Conservation (phyloP, 23 tunicate genomes). For the Pegea sp. region DNA sequence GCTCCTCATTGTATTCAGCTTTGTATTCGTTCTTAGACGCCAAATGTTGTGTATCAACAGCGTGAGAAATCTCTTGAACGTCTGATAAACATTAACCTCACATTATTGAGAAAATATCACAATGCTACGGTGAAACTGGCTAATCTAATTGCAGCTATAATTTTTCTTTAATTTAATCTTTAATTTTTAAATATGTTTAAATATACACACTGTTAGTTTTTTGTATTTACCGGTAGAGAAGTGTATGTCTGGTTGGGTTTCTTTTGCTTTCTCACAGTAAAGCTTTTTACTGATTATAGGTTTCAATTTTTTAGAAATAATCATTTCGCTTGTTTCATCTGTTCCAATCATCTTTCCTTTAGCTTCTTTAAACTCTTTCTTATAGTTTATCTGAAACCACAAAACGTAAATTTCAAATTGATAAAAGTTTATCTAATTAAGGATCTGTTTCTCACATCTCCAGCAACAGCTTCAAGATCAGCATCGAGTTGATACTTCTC, state of each 20-base stretch:
- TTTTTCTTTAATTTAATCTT: too few species aligned
- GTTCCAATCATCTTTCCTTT: conserved; percentile 12
- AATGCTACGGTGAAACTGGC: too few species aligned
- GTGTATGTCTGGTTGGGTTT: conserved; percentile 9
- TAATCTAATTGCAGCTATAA: too few species aligned
- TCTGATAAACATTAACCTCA: conserved; percentile 10
- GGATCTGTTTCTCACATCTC: background rate
- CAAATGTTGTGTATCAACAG: conserved; percentile 40
- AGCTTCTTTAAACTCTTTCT: conserved; percentile 23
- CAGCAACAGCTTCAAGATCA: conserved; percentile 7
- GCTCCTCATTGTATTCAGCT: conserved; percentile 45
- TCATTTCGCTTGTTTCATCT: conserved; percentile 15
- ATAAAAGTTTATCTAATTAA: too few species aligned
- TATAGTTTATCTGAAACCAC: conserved; percentile 30
- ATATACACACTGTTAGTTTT: background rate
- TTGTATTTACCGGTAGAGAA: conserved; percentile 5
- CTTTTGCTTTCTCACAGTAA: conserved; percentile 9
- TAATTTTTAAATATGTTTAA: too few species aligned
- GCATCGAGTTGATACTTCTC: conserved; percentile 9
- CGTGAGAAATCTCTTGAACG: conserved; percentile 56
- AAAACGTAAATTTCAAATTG: too few species aligned
- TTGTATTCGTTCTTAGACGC: conserved; percentile 22
- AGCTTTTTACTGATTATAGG: conserved; percentile 15
- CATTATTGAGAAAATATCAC: too few species aligned
- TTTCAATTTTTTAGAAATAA: conserved; percentile 11